A percentile compares a stretch with the other conserved stretches of the same genome.
phyloP scores from a whole-genome alignment of 2,113 vertebrate genomes.

The Podiceps cristatus region DNA sequence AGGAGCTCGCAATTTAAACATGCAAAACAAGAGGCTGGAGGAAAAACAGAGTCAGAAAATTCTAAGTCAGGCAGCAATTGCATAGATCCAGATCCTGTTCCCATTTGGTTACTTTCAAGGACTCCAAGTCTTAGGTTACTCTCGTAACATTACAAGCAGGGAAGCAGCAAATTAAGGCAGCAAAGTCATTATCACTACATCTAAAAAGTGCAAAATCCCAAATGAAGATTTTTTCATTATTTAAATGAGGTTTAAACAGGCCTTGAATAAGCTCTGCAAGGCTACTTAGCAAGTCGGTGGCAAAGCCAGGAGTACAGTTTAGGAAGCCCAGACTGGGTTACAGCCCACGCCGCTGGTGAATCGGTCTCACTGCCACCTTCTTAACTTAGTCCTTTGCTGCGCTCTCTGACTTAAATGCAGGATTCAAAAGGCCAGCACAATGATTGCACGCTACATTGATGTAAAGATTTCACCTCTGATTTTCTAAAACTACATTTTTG shows the following conservation, averaged over 20 bases:
- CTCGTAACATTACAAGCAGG: not conserved
- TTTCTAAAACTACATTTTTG: slow-evolving; percentile 13
- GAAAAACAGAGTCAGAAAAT: not conserved
- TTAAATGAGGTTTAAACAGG: not conserved
- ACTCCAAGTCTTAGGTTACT: not conserved
- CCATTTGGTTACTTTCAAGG: not conserved
- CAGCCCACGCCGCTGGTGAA: not conserved
- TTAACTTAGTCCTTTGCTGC: not conserved
- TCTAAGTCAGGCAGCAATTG: not conserved
- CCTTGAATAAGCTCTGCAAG: not conserved
- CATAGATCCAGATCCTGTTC: not conserved
- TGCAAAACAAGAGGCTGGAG: not conserved
- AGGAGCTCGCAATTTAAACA: not conserved
- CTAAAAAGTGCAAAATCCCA: not conserved
- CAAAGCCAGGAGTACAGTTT: not conserved
- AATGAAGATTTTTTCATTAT: not conserved
- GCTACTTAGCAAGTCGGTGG: not conserved
- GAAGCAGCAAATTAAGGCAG: not conserved
- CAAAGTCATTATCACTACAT: not conserved
- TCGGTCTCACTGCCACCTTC: not conserved
- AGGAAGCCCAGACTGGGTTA: not conserved
- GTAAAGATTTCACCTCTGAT: not conserved
- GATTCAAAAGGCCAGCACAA: not conserved
- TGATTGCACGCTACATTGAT: not conserved
- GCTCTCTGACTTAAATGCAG: not conserved